A percentile compares a stretch with the other conserved stretches of the same genome.
phyloP scores from a whole-genome alignment of 2,797 vertebrate genomes.

The Pygocentrus nattereri region DNA sequence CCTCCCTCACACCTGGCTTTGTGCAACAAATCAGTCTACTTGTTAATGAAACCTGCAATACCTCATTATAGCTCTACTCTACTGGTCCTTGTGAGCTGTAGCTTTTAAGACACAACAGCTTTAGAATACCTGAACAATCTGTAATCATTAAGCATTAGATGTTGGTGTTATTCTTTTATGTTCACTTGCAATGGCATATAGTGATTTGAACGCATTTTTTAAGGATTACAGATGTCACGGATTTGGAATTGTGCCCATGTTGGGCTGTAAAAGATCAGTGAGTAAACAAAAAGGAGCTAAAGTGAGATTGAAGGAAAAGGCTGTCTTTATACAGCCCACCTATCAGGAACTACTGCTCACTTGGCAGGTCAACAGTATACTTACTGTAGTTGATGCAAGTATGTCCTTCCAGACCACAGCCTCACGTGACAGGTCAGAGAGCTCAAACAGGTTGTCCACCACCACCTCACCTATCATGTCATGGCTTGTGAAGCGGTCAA shows the following conservation, averaged over 20 bases:
- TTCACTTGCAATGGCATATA: neutral
- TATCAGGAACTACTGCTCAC: too few species aligned
- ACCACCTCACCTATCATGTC: slow-evolving; percentile 99
- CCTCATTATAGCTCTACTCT: neutral
- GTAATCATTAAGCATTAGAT: too few species aligned
- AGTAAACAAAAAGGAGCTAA: too few species aligned
- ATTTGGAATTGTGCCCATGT: too few species aligned
- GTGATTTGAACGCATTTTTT: neutral
- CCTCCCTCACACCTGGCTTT: slow-evolving; percentile 48
- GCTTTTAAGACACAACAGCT: neutral
- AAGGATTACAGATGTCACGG: neutral
- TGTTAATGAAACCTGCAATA: slow-evolving; percentile 30
- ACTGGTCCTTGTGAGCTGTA: slow-evolving; percentile 6
- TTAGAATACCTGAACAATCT: slow-evolving; percentile 5
- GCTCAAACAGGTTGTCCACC: slow-evolving; percentile 98
- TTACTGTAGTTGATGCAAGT: slow-evolving; percentile 92
- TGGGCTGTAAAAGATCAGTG: too few species aligned
- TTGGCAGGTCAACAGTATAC: slow-evolving; percentile 64
- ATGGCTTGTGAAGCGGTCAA: slow-evolving; percentile 98
- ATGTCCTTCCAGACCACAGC: slow-evolving; percentile 98
- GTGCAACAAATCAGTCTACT: slow-evolving; percentile 40
- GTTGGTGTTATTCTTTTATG: neutral
- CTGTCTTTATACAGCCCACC: too few species aligned
- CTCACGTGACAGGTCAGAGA: slow-evolving; percentile 95
- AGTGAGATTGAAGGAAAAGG: too few species aligned